Evolutionary conservation across 2,113 vertebrate genomes (phyloP).

Genomic region (Datnioides undecimradiatus): DNA sequence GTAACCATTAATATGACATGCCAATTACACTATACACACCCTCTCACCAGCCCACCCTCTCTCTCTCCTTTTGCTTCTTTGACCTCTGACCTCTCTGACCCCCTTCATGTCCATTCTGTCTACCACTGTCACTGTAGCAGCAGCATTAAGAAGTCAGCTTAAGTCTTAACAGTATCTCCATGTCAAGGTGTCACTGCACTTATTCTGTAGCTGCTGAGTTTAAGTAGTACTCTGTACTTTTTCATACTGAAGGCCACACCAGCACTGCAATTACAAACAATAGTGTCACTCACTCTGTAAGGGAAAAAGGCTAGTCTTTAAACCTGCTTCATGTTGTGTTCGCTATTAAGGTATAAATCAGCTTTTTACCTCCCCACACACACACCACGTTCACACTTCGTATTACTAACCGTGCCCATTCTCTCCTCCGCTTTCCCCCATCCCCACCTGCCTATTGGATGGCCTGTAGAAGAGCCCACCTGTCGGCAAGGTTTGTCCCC

Average conservation of each 20-base stretch:
- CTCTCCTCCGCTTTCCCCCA: constrained; percentile 84
- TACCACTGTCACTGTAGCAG: not conserved
- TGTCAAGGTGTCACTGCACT: not conserved
- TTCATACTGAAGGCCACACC: not conserved
- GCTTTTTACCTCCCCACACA: constrained; percentile 23
- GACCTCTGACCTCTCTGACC: not conserved
- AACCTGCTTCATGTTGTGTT: constrained; percentile 25
- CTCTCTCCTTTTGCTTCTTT: not conserved
- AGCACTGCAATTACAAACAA: not conserved
- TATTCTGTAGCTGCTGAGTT: constrained; percentile 3
- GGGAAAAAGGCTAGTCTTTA: not conserved
- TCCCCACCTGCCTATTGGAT: constrained; percentile 85
- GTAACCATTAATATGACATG: constrained; percentile 24
- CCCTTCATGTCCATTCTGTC: not conserved
- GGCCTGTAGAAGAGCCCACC: constrained; percentile 84
- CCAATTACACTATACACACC: not conserved
- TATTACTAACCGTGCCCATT: constrained; percentile 86
- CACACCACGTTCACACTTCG: constrained; percentile 64
- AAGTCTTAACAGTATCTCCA: not conserved
- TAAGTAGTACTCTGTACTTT: not conserved
- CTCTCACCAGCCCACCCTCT: constrained; percentile 14
- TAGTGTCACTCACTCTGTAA: not conserved
- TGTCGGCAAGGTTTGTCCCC: constrained; percentile 87
- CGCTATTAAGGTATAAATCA: constrained; percentile 19
- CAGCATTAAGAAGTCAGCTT: not conserved